These are phyloP conservation scores for Eilema griseolum DNA, from an alignment of 2,888 invertebrate genomes.

Conservation along the genomic window DNA sequence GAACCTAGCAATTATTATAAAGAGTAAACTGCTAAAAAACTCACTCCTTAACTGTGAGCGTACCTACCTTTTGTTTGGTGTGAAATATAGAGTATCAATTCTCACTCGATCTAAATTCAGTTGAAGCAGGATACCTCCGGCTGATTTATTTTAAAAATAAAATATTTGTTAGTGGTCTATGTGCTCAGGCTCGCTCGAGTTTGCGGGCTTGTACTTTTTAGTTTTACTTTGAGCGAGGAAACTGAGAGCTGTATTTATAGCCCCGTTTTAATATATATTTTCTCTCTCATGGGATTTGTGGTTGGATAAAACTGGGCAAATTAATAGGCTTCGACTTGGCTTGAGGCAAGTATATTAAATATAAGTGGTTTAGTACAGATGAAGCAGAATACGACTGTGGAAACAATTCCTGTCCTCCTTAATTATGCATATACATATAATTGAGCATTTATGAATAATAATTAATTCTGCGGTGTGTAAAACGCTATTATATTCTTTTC, in stretches of 20 bases:
- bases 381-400: background rate
- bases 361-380: background rate
- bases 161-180: constrained; percentile 43
- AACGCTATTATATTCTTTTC: background rate
- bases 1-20: no score
- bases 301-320: constrained; percentile 25
- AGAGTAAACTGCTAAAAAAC: background rate
- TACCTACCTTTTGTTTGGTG: background rate
- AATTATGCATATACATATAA: background rate
- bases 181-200: constrained; percentile 51
- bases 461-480: background rate
- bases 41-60: background rate
- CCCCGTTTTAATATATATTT: constrained; percentile 54
- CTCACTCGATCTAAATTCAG: constrained; percentile 29
- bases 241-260: constrained; percentile 62
- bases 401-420: background rate
- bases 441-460: background rate
- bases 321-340: constrained; percentile 23
- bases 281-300: constrained; percentile 45
- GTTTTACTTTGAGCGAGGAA: constrained; percentile 55
- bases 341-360: background rate
- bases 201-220: constrained; percentile 46
- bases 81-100: constrained; percentile 6
- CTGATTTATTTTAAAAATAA: constrained; percentile 50
- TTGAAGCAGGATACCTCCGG: constrained; percentile 38